phyloP scores from a whole-genome alignment of 1,140 invertebrate genomes.

The Drosophila paulistorum region DNA sequence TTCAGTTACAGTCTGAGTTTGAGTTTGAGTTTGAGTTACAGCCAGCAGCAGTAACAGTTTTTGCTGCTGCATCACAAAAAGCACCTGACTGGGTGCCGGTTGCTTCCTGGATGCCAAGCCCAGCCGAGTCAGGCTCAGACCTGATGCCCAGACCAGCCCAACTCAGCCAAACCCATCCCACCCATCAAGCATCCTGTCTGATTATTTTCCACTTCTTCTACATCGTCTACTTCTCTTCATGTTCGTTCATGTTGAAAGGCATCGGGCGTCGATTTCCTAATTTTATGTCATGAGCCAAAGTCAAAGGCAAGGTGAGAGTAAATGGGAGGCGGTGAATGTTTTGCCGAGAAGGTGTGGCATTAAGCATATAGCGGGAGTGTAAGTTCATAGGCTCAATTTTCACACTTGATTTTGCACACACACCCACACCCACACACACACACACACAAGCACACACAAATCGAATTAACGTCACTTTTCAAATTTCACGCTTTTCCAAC shows the following conservation, averaged over 20 bases:
- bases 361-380: constrained; percentile 28
- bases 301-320: background rate
- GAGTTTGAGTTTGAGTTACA: constrained; percentile 10
- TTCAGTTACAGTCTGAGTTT: constrained; percentile 41
- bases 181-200: constrained; percentile 41
- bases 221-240: constrained; percentile 15
- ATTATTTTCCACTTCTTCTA: constrained; percentile 37
- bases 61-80: constrained; percentile 19
- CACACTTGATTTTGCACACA: constrained; percentile 64
- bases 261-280: constrained; percentile 58
- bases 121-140: constrained; percentile 2
- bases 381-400: constrained; percentile 67
- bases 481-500: constrained; percentile 66
- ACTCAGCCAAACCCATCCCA: background rate
- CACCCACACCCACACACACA: constrained; percentile 18
- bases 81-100: constrained; percentile 42
- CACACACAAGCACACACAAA: constrained; percentile 35
- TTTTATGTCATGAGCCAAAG: constrained; percentile 49
- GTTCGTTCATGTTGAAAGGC: constrained; percentile 54
- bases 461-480: constrained; percentile 75
- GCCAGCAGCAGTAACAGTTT: constrained; percentile 2
- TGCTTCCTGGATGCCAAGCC: constrained; percentile 11
- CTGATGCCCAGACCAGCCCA: background rate
- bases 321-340: background rate
- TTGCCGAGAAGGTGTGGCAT: constrained; percentile 10